A percentile compares a stretch with the other conserved stretches of the same genome.
phyloP scores from a whole-genome alignment of 2,113 vertebrate species.

The Hyla sarda region DNA sequence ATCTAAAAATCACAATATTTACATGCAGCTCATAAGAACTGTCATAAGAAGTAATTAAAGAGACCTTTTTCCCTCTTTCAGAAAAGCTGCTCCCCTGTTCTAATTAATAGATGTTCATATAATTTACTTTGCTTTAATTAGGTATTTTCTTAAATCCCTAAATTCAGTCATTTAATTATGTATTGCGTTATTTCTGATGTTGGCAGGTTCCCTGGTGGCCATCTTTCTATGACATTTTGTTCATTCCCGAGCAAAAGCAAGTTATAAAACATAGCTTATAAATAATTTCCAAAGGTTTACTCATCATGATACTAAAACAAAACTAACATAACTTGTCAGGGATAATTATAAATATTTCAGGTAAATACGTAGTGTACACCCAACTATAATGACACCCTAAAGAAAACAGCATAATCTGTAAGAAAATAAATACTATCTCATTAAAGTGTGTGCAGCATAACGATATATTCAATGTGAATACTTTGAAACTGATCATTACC shows the following conservation, averaged over 20 bases:
- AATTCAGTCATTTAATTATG: neutral
- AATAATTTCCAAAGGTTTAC: neutral
- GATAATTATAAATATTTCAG: constrained; percentile 38
- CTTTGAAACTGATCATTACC: no score
- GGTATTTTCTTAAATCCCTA: neutral
- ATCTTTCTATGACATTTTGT: neutral
- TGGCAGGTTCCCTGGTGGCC: neutral
- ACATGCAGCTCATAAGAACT: neutral
- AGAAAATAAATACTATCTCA: neutral
- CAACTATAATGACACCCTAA: constrained; percentile 18
- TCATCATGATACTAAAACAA: constrained; percentile 1
- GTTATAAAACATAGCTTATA: neutral
- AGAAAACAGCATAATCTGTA: neutral
- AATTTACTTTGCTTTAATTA: neutral
- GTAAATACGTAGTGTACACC: constrained; percentile 31
- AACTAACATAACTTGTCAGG: neutral
- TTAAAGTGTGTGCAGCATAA: neutral
- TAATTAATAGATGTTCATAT: neutral
- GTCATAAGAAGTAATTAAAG: neutral
- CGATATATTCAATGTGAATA: no score
- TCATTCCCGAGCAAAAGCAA: neutral
- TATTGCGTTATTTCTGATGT: neutral
- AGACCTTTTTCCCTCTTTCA: neutral
- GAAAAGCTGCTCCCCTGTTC: neutral
- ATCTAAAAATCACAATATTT: neutral